These are phyloP conservation scores for Meloidogyne chitwoodi DNA, from an alignment of 1,140 invertebrate species.

Conservation along the genomic window DNA sequence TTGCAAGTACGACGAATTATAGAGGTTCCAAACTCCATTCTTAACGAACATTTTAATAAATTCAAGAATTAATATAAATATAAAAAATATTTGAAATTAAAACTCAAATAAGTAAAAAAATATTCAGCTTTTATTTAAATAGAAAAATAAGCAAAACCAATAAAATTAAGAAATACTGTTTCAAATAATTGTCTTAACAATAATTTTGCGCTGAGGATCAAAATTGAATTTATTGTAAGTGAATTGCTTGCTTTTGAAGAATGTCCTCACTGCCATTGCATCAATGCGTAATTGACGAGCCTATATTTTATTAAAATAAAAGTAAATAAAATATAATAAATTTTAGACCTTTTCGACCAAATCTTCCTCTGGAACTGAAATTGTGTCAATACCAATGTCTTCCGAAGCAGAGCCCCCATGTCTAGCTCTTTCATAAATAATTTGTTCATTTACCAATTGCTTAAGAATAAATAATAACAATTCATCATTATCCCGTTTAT, in stretches of 20 bases:
- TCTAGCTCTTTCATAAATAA: conserved; percentile 72
- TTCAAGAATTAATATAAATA: background rate
- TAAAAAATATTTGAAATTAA: background rate
- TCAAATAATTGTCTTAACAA: conserved; percentile 68
- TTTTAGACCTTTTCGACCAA: conserved; percentile 73
- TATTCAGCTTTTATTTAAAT: too few species aligned
- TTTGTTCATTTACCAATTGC: conserved; percentile 83
- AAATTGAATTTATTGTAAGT: conserved; percentile 82
- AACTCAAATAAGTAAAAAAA: background rate
- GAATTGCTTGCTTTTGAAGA: conserved; percentile 87
- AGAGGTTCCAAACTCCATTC: background rate
- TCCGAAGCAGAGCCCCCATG: conserved; percentile 61
- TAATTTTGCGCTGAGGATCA: conserved; percentile 76
- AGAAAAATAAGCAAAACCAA: background rate
- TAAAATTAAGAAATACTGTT: background rate
- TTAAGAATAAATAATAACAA: conserved; percentile 89
- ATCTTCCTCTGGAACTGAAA: conserved; percentile 87
- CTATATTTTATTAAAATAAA: conserved; percentile 61
- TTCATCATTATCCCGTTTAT: conserved; percentile 91
- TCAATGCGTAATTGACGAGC: conserved; percentile 86
- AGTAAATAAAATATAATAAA: background rate
- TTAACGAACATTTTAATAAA: background rate
- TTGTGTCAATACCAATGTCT: conserved; percentile 63
- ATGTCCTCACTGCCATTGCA: conserved; percentile 81
- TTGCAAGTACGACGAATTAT: background rate